Evolutionary conservation across 2,113 vertebrate species (phyloP).

Genomic region (Hassar affinis): DNA sequence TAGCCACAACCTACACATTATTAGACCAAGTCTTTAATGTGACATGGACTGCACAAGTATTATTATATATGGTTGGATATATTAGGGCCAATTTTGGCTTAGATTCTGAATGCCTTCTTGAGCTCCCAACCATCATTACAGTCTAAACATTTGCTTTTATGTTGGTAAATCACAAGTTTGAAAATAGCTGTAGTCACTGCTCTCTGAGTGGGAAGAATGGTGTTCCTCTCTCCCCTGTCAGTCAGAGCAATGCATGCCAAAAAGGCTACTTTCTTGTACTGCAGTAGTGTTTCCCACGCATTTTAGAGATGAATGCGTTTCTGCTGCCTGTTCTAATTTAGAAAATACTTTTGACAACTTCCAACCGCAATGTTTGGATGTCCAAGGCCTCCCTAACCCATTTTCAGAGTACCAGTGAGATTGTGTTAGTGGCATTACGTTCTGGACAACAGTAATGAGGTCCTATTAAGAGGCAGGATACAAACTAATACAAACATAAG

Average conservation of each 20-base stretch:
- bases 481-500: background rate
- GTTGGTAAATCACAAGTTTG: background rate
- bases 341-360: background rate
- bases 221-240: background rate
- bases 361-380: background rate
- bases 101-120: background rate
- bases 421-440: background rate
- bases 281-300: background rate
- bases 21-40: background rate
- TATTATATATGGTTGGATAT: background rate
- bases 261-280: background rate
- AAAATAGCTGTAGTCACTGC: background rate
- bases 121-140: background rate
- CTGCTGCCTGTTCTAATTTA: background rate
- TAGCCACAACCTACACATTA: background rate
- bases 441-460: background rate
- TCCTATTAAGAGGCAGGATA: background rate
- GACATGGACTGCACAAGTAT: background rate
- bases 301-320: background rate
- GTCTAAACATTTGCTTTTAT: background rate
- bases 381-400: background rate
- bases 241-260: background rate
- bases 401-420: background rate
- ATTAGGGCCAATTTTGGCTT: background rate
- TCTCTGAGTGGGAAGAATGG: background rate